Conservation (phyloP, 2,113 vertebrate genomes). For the Corydoras maculifer region DNA sequence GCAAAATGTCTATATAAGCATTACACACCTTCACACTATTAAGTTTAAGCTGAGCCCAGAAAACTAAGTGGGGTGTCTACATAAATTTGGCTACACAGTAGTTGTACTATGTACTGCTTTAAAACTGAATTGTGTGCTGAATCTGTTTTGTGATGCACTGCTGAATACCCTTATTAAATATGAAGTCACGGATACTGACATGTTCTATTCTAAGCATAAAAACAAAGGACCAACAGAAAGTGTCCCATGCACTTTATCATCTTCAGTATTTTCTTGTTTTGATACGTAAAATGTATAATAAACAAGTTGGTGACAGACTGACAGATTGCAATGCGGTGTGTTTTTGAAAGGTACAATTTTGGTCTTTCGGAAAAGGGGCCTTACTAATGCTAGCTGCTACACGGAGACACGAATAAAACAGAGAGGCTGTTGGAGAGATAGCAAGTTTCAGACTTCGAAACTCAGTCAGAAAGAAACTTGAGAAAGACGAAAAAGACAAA, state of each 20-base stretch:
- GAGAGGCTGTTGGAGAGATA: constrained; percentile 12
- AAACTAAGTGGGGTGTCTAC: no score
- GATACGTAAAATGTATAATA: constrained; percentile 34
- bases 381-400: constrained; percentile 17
- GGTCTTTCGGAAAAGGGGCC: neutral
- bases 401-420: constrained; percentile 4
- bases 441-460: neutral
- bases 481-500: neutral
- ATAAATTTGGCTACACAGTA: no score
- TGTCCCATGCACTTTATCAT: constrained; percentile 12
- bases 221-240: neutral
- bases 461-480: neutral
- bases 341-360: constrained; percentile 19
- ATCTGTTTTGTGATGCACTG: neutral
- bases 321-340: constrained; percentile 33
- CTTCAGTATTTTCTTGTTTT: constrained; percentile 22
- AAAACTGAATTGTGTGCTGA: neutral
- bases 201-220: constrained; percentile 9
- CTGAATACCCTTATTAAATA: constrained; percentile 5
- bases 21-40: no score
- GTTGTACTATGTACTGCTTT: no score
- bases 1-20: no score
- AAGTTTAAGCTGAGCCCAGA: no score
- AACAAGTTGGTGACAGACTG: constrained; percentile 37
- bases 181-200: constrained; percentile 16